Base-by-base conservation (phyloP, 2,113 vertebrate genomes). In the Chitala chitala region DNA sequence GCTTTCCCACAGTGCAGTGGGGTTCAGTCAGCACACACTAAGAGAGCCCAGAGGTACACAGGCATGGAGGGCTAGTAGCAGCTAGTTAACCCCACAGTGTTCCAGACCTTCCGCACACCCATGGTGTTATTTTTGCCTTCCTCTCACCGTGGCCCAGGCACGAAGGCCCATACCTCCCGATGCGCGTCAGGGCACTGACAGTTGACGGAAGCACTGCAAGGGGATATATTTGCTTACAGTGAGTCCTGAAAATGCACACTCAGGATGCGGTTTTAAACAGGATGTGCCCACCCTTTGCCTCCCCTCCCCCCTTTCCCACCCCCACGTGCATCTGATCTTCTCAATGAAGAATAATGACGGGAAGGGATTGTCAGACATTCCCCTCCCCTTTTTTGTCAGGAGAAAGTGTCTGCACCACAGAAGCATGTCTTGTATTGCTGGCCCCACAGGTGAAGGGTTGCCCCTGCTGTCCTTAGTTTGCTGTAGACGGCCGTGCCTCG, bases 251-350 rank as follows among this genome's bases (percentile, higher is more conserved):
- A 86, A 93, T 94, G 94, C 93, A 94, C 91, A 92, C 92, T 96
- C 95, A 96, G 94, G 94, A 96, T 96, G 95, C 92, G 94, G 95
- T 98, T 96, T 96, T 91, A 94, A 90, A 92, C 95, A 98, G 96
- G 95, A 98, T 95, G 40, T 68, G 90, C 87, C 85, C 56, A 31
- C 82, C 89, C 89, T n/a, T n/a, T n/a, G n/a, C n/a, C n/a, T n/a
- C n/a, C n/a, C n/a, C n/a, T n/a, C n/a, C n/a, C n/a, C n/a, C n/a
- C n/a, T n/a, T n/a, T 89, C 86, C 85, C 72, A 7, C 69, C 89
- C 85, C 85, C 65, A 6, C 79, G 78, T 46, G 70, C 58, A 91
- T 94, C 91, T 94, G 91, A 92, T 92, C 87, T 90, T 91, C 91
- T 88, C 89, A 90, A 85, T 74, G 85, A 83, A 84, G 77, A 84